These are phyloP conservation scores for Spatula clypeata DNA, from an alignment of 2,797 vertebrate species.

Conservation along the genomic window DNA sequence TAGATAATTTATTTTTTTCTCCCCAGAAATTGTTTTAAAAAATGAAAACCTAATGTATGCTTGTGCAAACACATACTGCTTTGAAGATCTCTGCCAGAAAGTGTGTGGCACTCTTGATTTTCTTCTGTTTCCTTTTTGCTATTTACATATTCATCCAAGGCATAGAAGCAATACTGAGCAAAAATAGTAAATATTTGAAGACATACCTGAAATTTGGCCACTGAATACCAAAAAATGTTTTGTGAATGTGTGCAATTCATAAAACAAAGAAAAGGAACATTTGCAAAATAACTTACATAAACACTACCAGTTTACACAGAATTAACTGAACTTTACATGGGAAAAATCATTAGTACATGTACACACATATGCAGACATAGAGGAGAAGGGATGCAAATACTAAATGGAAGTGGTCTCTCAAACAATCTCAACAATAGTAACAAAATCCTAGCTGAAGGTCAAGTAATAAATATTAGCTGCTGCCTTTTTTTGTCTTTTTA, in stretches of 20 bases:
- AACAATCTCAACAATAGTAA: background rate
- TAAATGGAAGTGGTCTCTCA: background rate
- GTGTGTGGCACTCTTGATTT: background rate
- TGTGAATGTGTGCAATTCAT: background rate
- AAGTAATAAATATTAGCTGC: background rate
- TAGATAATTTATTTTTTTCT: background rate
- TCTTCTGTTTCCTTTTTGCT: background rate
- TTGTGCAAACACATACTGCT: background rate
- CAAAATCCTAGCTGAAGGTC: constrained; percentile 1
- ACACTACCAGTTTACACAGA: background rate
- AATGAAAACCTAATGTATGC: background rate
- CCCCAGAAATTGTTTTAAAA: background rate
- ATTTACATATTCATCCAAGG: background rate
- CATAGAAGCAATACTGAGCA: background rate
- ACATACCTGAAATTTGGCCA: background rate
- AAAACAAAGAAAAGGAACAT: background rate
- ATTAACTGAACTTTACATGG: background rate
- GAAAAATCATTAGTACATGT: background rate
- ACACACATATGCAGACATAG: background rate
- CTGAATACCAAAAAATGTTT: background rate
- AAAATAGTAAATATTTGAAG: background rate
- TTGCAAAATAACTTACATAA: background rate
- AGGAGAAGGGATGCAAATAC: background rate
- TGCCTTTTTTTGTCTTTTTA: background rate
- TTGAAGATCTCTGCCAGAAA: background rate